Base-by-base conservation (phyloP, 2,888 invertebrate genomes). In the Phania funesta region DNA sequence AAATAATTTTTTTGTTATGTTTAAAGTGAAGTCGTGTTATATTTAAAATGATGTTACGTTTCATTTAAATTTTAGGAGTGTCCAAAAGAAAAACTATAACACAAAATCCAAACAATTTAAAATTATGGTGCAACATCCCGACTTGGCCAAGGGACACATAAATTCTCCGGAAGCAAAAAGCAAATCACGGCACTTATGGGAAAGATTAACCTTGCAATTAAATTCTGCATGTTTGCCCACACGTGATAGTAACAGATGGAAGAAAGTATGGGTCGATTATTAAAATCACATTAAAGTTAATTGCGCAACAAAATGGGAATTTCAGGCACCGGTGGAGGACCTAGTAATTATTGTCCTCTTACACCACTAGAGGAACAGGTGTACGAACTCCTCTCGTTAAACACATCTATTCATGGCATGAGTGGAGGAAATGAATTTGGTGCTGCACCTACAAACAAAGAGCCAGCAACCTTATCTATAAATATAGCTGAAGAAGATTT, bases 191-290 rank as follows among this genome's bases (percentile, higher is more conserved):
- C 38, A 76, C 56, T n/a, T 76, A 35, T 77, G 71, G 50, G 35
- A 68, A 18, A 75, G 48, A 52, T 18, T 46, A 52, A 41, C 80
- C 8, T 22, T 24, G 35, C 32, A 11, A 44, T 52, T 46, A 20
- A 54, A 58, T 58, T 35, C 58, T 24, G 58, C 24, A 38, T 58
- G 38, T 38, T 35, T 38, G 11, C 67, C 67, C 20, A 73, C 35
- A 29, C 58, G 67, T 2, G 60, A 73, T 67, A 44, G 13, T 24
- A 50, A 50, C 22, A 67, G 48, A 9, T 67, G 65, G 54, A 73
- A 73, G 50, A 79, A 46, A 29, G 75, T 80, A 46, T 76, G 76
- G 76, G 44, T 62, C 32, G 65, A 81, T 18, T 67, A 73, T 16
- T 67, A 81, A 32, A 32, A 38, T 18, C 62, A 60, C n/a, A 68